Conservation (phyloP, 2,113 vertebrate genomes). For the Scortum barcoo region DNA sequence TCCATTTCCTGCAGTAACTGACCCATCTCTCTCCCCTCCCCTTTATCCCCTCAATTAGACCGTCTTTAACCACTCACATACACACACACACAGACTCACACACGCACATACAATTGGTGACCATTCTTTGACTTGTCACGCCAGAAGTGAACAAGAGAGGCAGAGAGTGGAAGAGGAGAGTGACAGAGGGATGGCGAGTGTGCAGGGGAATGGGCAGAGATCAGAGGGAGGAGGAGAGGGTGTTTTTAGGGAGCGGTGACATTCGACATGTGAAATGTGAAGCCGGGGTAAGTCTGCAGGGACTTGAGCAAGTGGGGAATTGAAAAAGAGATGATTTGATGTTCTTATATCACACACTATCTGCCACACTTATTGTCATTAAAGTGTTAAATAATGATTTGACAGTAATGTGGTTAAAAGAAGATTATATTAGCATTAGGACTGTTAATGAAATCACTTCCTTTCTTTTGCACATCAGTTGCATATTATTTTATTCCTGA, state of each 20-base stretch:
- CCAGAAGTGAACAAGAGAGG: conserved; percentile 18
- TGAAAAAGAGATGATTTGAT: background rate
- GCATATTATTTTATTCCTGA: background rate
- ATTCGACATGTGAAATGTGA: background rate
- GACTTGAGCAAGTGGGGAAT: background rate
- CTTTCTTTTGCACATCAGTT: background rate
- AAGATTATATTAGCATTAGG: background rate
- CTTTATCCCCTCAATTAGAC: conserved; percentile 70
- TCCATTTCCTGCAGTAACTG: conserved; percentile 76
- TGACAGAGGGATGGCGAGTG: background rate
- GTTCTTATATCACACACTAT: no score
- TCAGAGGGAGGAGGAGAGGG: conserved; percentile 5
- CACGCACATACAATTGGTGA: conserved; percentile 33
- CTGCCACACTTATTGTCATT: background rate
- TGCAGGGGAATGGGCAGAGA: background rate
- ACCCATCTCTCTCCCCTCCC: conserved; percentile 60
- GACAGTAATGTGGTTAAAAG: background rate
- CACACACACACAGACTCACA: background rate
- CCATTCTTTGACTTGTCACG: conserved; percentile 62
- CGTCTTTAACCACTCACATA: conserved; percentile 42
- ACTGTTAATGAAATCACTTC: background rate
- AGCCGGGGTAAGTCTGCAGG: background rate
- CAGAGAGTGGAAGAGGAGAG: conserved; percentile 8
- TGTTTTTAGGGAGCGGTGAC: background rate
- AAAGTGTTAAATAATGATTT: background rate